Conservation (phyloP, 92 coral and sea anemone species). For the Siderastrea siderea region DNA sequence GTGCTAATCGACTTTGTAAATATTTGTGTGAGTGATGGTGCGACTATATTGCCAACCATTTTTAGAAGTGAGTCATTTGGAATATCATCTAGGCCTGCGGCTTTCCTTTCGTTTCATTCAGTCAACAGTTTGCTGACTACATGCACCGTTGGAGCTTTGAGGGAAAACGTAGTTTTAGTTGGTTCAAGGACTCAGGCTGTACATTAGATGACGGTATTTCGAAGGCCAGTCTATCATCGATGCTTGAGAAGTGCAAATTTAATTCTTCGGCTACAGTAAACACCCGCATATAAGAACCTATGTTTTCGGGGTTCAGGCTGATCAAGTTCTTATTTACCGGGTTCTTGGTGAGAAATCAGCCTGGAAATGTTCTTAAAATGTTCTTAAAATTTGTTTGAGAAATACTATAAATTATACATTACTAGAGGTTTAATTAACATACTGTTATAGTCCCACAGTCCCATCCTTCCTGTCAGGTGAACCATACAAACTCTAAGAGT, state of each 20-base stretch:
- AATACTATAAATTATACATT: not conserved
- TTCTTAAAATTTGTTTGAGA: constrained; percentile 33
- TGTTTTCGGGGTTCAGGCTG: constrained; percentile 70
- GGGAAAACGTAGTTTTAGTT: not conserved
- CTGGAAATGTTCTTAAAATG: constrained; percentile 62
- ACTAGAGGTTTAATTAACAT: constrained; percentile 2
- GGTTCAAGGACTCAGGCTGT: constrained; percentile 5
- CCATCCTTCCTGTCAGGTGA: too few relatives aligned
- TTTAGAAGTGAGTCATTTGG: not conserved
- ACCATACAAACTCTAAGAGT: too few relatives aligned
- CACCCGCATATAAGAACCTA: constrained; percentile 66
- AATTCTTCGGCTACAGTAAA: constrained; percentile 28
- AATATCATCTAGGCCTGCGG: not conserved
- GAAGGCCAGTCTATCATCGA: constrained; percentile 5
- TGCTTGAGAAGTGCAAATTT: constrained; percentile 10
- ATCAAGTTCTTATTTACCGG: constrained; percentile 37
- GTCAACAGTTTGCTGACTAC: not conserved
- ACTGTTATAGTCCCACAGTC: too few relatives aligned
- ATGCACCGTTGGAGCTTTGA: not conserved
- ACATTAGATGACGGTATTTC: constrained; percentile 20
- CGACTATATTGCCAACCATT: constrained; percentile 1
- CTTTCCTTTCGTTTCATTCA: not conserved
- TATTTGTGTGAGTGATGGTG: constrained; percentile 14
- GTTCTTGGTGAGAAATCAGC: constrained; percentile 66
- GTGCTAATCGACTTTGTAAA: not conserved